phyloP scores from a whole-genome alignment of 2,797 vertebrate genomes.

The Erethizon dorsatum region DNA sequence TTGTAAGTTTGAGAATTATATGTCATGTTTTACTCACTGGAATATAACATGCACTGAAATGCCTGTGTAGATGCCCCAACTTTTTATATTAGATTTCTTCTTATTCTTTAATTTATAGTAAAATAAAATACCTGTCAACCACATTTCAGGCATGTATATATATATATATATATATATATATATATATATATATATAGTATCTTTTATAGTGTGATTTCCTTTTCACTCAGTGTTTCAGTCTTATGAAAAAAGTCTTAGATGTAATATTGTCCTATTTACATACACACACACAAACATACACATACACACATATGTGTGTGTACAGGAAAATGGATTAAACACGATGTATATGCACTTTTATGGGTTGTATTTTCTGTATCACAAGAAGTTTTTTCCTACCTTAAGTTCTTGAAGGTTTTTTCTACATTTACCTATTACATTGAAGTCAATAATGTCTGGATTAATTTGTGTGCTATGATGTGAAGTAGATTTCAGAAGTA shows the following conservation, averaged over 20 bases:
- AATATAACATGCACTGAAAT: neutral
- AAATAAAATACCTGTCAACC: neutral
- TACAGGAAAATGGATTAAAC: neutral
- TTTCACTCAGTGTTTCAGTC: neutral
- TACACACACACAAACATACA: neutral
- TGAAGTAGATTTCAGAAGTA: neutral
- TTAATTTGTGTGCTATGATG: too few relatives aligned
- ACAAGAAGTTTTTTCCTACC: neutral
- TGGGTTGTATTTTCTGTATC: neutral
- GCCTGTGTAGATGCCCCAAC: fast-evolving
- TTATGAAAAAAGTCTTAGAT: neutral
- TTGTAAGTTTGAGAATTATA: neutral
- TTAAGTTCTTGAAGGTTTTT: neutral
- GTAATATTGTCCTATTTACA: neutral
- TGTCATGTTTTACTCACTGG: neutral
- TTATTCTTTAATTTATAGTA: neutral
- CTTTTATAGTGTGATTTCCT: neutral
- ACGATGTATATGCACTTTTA: neutral
- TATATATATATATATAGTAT: neutral
- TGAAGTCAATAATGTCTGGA: neutral
- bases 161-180: neutral
- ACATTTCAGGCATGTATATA: neutral
- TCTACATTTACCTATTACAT: neutral
- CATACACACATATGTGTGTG: neutral
- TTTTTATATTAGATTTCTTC: neutral